Evolutionary conservation across 2,888 invertebrate genomes (phyloP).

Genomic region (Apamea epomidion): DNA sequence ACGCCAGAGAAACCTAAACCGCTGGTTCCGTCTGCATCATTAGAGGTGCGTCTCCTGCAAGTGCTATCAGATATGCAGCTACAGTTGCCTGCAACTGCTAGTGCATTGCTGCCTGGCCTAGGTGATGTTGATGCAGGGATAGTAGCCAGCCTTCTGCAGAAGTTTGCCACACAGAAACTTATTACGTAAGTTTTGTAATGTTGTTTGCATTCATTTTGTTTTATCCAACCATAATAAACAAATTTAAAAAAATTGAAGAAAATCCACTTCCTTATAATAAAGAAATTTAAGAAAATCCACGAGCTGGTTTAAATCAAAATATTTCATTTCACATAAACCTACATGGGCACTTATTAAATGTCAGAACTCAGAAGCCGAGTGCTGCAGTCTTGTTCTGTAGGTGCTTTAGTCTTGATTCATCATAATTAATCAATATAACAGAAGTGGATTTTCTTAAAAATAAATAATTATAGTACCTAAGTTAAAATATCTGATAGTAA

Average conservation of each 20-base stretch:
- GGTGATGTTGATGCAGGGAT: constrained; percentile 86
- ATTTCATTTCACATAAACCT: not conserved
- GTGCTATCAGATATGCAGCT: constrained; percentile 88
- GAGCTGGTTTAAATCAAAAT: not conserved
- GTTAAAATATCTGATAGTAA: not conserved
- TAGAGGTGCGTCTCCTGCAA: constrained; percentile 86
- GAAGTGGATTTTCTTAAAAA: not conserved
- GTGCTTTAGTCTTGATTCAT: not conserved
- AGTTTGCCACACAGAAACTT: constrained; percentile 88
- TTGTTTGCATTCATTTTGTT: not conserved
- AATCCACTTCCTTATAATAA: no score
- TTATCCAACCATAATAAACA: no score
- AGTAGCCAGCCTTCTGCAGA: constrained; percentile 85
- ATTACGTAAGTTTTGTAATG: constrained; percentile 80
- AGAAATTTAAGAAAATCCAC: not conserved
- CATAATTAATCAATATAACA: not conserved
- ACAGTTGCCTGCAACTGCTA: constrained; percentile 86
- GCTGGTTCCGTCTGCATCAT: constrained; percentile 78
- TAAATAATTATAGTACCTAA: no score
- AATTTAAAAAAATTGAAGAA: not conserved
- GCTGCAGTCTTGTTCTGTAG: not conserved
- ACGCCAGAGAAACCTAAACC: constrained; percentile 77
- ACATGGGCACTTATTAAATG: not conserved
- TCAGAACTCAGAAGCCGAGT: not conserved
- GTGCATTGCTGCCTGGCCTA: constrained; percentile 83